Percentiles rank a stretch among this genome's conserved stretches.
phyloP scores from a whole-genome alignment of 2,113 vertebrate genomes.

The Corythaeola cristata region DNA sequence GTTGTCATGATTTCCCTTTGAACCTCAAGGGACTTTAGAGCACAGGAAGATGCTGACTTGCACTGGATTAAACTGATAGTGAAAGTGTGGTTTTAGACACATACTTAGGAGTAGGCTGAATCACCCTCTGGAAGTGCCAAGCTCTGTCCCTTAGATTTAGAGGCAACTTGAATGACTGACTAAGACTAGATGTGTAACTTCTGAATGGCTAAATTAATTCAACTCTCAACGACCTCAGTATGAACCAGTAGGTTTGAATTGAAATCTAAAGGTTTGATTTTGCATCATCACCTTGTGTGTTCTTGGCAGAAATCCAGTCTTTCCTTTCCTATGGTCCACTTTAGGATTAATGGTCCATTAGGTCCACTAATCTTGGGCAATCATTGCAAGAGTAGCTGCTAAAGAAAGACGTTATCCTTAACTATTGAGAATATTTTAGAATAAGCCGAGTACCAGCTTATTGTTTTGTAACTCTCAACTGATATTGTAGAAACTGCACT shows the following conservation, averaged over 20 bases:
- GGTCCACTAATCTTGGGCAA: neutral
- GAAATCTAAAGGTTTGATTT: conserved; percentile 1
- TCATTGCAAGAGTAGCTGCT: neutral
- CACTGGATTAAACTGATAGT: conserved; percentile 32
- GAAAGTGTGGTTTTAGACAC: conserved; percentile 16
- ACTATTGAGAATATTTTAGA: neutral
- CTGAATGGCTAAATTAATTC: neutral
- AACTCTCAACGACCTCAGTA: neutral
- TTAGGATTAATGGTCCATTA: neutral
- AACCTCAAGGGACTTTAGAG: conserved; percentile 17
- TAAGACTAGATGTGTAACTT: neutral
- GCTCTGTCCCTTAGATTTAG: neutral
- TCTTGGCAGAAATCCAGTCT: neutral
- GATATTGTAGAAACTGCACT: conserved; percentile 15
- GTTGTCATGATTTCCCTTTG: conserved; percentile 35
- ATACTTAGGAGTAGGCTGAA: neutral
- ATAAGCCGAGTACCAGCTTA: neutral
- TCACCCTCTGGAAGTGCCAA: neutral
- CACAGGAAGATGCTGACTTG: conserved; percentile 36
- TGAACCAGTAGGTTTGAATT: neutral
- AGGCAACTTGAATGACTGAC: neutral
- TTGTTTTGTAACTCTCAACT: conserved; percentile 24
- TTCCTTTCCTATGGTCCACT: neutral
- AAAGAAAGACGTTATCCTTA: neutral
- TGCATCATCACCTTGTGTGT: neutral